Evolutionary conservation across 2,888 invertebrate genomes (phyloP).

Genomic region (Noctua janthe): DNA sequence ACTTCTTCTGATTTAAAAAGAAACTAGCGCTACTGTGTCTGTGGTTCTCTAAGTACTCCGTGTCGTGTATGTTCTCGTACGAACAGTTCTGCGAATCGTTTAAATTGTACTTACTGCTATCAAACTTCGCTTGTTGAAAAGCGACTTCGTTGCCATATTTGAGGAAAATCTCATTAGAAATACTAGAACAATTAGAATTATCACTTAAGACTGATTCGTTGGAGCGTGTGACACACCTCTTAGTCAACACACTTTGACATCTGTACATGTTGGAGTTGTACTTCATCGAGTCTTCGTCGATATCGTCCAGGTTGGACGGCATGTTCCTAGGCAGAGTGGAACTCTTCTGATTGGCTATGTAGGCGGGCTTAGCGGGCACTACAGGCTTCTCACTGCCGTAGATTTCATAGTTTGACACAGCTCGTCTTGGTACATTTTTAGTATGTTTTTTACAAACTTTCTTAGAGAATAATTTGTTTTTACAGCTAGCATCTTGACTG

Average conservation of each 20-base stretch:
- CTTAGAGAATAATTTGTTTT: constrained; percentile 89
- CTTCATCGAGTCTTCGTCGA: constrained; percentile 87
- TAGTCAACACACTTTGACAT: constrained; percentile 88
- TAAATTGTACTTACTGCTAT: constrained; percentile 85
- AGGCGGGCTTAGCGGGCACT: constrained; percentile 82
- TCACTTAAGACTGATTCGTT: constrained; percentile 89
- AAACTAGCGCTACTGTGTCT: constrained; percentile 95
- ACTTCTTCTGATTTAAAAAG: constrained; percentile 93
- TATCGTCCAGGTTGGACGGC: constrained; percentile 89
- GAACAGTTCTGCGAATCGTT: constrained; percentile 88
- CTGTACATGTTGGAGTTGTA: constrained; percentile 84
- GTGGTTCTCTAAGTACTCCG: constrained; percentile 89
- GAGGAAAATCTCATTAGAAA: constrained; percentile 89
- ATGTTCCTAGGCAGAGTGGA: constrained; percentile 88
- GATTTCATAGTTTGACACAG: constrained; percentile 95
- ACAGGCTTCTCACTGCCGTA: constrained; percentile 87
- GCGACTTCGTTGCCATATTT: constrained; percentile 88
- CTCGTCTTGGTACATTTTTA: constrained; percentile 90
- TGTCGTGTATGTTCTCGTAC: constrained; percentile 85
- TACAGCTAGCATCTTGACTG: constrained; percentile 88
- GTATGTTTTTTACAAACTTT: constrained; percentile 89
- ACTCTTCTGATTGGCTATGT: constrained; percentile 83
- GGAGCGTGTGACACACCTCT: constrained; percentile 91
- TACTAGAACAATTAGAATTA: constrained; percentile 88
- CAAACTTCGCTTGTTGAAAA: constrained; percentile 87